These are phyloP conservation scores for Helicorthomorpha holstii DNA, from an alignment of 1,140 invertebrate species.

Conservation along the genomic window DNA sequence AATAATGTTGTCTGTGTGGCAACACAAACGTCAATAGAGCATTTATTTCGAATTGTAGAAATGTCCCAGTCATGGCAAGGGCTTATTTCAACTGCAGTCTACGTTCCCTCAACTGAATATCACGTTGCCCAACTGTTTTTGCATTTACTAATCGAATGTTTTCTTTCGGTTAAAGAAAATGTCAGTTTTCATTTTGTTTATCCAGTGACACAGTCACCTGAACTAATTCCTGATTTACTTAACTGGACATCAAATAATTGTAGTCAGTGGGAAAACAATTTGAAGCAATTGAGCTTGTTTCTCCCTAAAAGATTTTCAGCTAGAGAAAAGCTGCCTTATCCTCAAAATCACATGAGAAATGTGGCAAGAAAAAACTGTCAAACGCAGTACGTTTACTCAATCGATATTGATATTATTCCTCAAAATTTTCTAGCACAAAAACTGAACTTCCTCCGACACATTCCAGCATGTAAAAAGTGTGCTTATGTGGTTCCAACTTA, in stretches of 20 bases:
- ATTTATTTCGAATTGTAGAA: conserved; percentile 48
- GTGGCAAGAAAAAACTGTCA: conserved; percentile 66
- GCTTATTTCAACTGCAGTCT: conserved; percentile 68
- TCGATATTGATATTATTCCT: conserved; percentile 71
- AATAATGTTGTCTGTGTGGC: conserved; percentile 52
- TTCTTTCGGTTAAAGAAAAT: conserved; percentile 43
- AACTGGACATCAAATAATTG: neutral
- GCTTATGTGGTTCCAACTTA: conserved; percentile 87
- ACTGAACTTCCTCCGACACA: conserved; percentile 47
- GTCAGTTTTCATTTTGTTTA: conserved; percentile 52
- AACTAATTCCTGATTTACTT: neutral
- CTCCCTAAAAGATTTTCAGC: conserved; percentile 4
- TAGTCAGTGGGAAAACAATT: conserved; percentile 7
- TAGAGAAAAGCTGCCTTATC: conserved; percentile 39
- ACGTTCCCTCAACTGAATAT: conserved; percentile 44
- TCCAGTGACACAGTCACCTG: conserved; percentile 32
- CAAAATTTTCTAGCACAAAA: conserved; percentile 27
- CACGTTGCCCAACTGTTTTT: conserved; percentile 35
- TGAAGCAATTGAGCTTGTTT: too few species aligned
- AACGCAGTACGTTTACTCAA: conserved; percentile 58
- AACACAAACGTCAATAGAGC: conserved; percentile 65
- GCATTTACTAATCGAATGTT: conserved; percentile 54
- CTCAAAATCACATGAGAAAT: conserved; percentile 71
- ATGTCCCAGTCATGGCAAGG: conserved; percentile 69
- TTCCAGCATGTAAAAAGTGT: conserved; percentile 39